Conservation (phyloP, 1,140 invertebrate species). For the Leptinotarsa undecemlineata region DNA sequence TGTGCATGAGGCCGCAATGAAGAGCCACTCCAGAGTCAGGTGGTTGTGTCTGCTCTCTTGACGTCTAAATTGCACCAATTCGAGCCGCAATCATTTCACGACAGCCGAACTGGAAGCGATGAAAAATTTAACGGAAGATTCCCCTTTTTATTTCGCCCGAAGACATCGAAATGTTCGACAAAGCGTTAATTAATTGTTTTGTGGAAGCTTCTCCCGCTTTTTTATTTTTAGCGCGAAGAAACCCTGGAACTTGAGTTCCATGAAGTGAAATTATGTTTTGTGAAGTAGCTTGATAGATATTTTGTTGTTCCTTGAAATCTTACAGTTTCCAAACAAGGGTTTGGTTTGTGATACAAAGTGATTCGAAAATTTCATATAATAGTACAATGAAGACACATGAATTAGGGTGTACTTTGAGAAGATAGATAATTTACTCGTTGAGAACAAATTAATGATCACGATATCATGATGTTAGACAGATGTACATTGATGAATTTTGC, state of each 20-base stretch:
- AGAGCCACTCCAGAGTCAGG: slow-evolving; percentile 52
- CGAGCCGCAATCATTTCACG: slow-evolving; percentile 45
- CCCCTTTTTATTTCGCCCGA: slow-evolving; percentile 5
- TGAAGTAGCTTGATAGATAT: too few species aligned
- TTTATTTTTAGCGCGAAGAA: not conserved
- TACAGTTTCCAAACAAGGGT: too few species aligned
- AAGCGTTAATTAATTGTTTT: slow-evolving; percentile 25
- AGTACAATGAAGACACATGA: too few species aligned
- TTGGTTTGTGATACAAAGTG: too few species aligned
- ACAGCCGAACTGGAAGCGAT: slow-evolving; percentile 10
- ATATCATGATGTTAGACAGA: too few species aligned
- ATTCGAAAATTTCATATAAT: too few species aligned
- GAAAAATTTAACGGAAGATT: slow-evolving; percentile 21
- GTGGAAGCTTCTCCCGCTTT: not conserved
- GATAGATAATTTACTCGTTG: too few species aligned
- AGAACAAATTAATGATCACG: too few species aligned
- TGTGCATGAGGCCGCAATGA: slow-evolving; percentile 43
- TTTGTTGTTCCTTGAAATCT: too few species aligned
- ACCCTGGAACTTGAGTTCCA: not conserved
- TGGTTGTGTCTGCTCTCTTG: slow-evolving; percentile 53
- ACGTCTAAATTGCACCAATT: slow-evolving; percentile 53
- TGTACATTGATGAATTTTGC: too few species aligned
- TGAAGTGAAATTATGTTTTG: too few species aligned
- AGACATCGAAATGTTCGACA: slow-evolving; percentile 21
- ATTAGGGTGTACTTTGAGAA: too few species aligned